Conservation (phyloP, 2,113 vertebrate genomes). For the Morphnarchus princeps region DNA sequence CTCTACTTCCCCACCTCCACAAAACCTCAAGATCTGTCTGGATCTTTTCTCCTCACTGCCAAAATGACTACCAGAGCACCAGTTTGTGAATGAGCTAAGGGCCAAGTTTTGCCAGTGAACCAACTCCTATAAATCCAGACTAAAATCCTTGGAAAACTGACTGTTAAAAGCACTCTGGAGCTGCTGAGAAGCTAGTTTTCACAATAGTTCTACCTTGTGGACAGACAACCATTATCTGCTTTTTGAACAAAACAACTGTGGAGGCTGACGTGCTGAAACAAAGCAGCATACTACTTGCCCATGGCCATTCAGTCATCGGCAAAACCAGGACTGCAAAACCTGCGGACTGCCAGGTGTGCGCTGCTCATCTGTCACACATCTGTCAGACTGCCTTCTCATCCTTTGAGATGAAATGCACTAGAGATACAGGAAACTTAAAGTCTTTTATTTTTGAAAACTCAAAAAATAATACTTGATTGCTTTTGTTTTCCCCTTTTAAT, state of each 20-base stretch:
- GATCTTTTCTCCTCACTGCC: background rate
- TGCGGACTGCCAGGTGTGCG: background rate
- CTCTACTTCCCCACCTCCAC: background rate
- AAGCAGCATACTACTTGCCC: background rate
- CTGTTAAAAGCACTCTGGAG: background rate
- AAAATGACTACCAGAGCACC: background rate
- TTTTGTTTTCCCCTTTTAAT: background rate
- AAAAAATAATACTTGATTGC: constrained; percentile 2
- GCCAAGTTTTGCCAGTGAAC: background rate
- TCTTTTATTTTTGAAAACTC: constrained; percentile 31
- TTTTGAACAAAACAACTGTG: background rate
- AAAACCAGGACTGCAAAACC: background rate
- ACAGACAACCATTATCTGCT: background rate
- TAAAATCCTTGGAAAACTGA: background rate
- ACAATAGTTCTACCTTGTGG: background rate
- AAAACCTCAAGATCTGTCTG: background rate
- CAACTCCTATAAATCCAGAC: background rate
- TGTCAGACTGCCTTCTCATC: background rate
- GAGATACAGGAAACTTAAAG: background rate
- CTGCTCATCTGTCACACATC: background rate
- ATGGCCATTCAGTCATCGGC: background rate
- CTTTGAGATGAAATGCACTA: background rate
- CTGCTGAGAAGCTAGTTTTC: background rate
- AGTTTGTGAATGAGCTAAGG: background rate
- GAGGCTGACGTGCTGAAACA: background rate